Percentiles rank a stretch among this genome's conserved stretches.
These are phyloP conservation scores for Apodemia mormo DNA, from an alignment of 2,888 invertebrate species.

Conservation along the genomic window DNA sequence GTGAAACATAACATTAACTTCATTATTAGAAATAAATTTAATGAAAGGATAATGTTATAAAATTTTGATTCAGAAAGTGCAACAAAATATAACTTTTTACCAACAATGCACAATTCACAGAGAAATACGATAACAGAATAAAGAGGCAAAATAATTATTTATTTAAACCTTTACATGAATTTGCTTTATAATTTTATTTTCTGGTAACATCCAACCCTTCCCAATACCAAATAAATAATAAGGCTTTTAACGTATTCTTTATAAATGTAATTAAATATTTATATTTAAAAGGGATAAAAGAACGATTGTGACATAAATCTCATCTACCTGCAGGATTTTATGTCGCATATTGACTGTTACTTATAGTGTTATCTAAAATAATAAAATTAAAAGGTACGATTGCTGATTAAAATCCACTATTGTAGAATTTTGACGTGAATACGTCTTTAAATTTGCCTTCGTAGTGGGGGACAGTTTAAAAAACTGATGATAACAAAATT, in stretches of 20 bases:
- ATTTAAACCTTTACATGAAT: constrained; percentile 50
- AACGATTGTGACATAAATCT: background rate
- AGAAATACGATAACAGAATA: constrained; percentile 25
- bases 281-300: background rate
- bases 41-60: background rate
- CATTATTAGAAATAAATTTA: background rate
- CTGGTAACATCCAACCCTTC: constrained; percentile 66
- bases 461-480: too few species aligned
- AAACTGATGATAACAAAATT: too few species aligned
- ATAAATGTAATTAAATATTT: constrained; percentile 57
- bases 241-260: constrained; percentile 67
- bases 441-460: too few species aligned
- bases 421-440: too few species aligned
- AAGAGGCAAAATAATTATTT: constrained; percentile 35
- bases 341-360: too few species aligned
- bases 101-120: background rate
- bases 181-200: constrained; percentile 54
- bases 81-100: background rate
- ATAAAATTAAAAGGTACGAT: too few species aligned
- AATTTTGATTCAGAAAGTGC: background rate
- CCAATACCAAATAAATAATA: constrained; percentile 61
- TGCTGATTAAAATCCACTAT: too few species aligned
- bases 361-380: too few species aligned
- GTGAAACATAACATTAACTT: background rate
- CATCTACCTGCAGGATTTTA: background rate